A percentile compares a stretch with the other conserved stretches of the same genome.
Evolutionary conservation across 1,140 invertebrate genomes (phyloP).

Genomic region (Gonioctena quinquepunctata): DNA sequence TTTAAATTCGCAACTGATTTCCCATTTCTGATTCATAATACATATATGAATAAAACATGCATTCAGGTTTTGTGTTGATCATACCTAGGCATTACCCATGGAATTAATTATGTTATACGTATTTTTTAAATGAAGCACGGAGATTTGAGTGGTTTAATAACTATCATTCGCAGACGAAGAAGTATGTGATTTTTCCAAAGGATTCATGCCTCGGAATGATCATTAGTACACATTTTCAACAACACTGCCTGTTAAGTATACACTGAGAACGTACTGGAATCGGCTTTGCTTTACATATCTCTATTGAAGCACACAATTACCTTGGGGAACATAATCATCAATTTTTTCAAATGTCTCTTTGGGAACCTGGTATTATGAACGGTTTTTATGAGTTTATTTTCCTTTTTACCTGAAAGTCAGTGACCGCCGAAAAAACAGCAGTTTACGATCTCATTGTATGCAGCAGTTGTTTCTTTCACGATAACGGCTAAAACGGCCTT

Average conservation of each 20-base stretch:
- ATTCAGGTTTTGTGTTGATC: no score
- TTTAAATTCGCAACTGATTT: no score
- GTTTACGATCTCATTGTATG: slow-evolving; percentile 21
- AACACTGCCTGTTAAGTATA: not conserved
- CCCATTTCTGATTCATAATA: no score
- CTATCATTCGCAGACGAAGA: no score
- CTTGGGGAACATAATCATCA: not conserved
- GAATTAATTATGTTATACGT: no score
- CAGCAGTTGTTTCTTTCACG: slow-evolving; percentile 15
- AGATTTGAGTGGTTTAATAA: no score
- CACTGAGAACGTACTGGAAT: not conserved
- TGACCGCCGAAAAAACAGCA: slow-evolving; percentile 18
- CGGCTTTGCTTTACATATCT: not conserved
- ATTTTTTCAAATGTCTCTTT: not conserved
- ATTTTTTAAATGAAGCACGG: no score
- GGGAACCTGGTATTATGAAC: not conserved
- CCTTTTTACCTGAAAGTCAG: slow-evolving; percentile 10
- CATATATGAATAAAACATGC: no score
- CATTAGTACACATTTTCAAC: no score
- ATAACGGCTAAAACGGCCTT: slow-evolving; percentile 11
- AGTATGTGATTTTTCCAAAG: no score
- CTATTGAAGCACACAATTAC: not conserved
- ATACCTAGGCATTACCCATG: no score
- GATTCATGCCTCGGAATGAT: no score
- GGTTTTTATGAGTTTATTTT: slow-evolving; percentile 16